Evolutionary conservation across 2,888 invertebrate genomes (phyloP).

Genomic region (Allacma fusca): DNA sequence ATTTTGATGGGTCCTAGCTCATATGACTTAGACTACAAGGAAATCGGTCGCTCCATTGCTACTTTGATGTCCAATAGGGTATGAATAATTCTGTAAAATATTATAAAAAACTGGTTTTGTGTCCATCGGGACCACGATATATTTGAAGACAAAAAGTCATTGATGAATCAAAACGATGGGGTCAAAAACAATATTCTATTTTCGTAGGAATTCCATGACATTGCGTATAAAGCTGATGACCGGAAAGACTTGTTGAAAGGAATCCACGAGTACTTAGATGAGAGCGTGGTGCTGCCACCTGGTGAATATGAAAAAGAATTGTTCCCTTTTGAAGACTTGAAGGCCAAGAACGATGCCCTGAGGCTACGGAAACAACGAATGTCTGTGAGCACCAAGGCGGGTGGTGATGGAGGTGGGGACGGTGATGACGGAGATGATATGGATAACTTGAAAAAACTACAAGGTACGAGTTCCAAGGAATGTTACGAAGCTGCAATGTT

Average conservation of each 20-base stretch:
- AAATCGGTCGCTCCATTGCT: slow-evolving; percentile 93
- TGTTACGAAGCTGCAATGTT: too few relatives aligned
- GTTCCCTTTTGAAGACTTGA: slow-evolving; percentile 76
- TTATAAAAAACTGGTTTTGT: too few relatives aligned
- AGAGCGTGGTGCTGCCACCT: slow-evolving; percentile 94
- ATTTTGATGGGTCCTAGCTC: slow-evolving; percentile 86
- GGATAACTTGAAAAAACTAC: background rate
- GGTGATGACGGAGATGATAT: background rate
- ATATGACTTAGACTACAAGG: slow-evolving; percentile 90
- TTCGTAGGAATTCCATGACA: slow-evolving; percentile 77
- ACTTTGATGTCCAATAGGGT: slow-evolving; percentile 92
- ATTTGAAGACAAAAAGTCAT: too few relatives aligned
- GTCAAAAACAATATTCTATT: too few relatives aligned
- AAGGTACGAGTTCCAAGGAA: too few relatives aligned
- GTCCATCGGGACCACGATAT: too few relatives aligned
- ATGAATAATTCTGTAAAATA: too few relatives aligned
- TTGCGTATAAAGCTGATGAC: slow-evolving; percentile 88
- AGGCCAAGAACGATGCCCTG: slow-evolving; percentile 56
- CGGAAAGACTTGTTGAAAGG: slow-evolving; percentile 87
- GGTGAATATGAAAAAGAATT: slow-evolving; percentile 96
- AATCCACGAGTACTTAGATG: slow-evolving; percentile 90
- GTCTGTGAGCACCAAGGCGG: slow-evolving; percentile 27
- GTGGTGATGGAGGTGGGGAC: background rate
- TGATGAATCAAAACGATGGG: too few relatives aligned
- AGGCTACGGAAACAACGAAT: slow-evolving; percentile 51